Conservation (phyloP, 2,888 invertebrate species). For the Trichacis sp. region DNA sequence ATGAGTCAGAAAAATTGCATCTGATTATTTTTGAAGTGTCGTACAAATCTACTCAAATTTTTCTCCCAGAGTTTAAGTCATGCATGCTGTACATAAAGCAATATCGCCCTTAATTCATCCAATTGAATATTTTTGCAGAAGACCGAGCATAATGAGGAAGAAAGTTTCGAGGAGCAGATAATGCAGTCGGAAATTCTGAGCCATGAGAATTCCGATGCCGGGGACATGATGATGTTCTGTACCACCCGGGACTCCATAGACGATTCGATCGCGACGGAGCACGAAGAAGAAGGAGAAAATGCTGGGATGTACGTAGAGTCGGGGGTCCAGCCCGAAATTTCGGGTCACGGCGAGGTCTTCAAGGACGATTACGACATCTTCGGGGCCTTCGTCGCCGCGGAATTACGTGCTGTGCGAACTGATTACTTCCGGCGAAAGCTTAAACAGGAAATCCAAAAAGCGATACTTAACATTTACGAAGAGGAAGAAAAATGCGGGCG, state of each 20-base stretch:
- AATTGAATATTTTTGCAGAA: not conserved
- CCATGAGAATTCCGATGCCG: not conserved
- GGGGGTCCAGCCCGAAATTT: not conserved
- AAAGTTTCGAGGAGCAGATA: not conserved
- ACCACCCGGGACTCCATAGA: not conserved
- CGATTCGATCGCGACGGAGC: not conserved
- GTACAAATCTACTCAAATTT: too few species aligned
- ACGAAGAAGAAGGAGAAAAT: not conserved
- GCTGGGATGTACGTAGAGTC: too few species aligned
- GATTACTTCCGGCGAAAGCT: constrained; percentile 24
- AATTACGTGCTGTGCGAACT: constrained; percentile 19
- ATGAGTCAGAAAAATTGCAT: too few species aligned
- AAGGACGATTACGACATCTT: constrained; percentile 35
- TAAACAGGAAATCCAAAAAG: constrained; percentile 29
- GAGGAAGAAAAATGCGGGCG: constrained; percentile 33
- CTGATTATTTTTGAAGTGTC: too few species aligned
- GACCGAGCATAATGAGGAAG: not conserved
- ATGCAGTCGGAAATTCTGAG: not conserved
- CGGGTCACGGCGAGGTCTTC: not conserved
- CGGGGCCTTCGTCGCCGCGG: constrained; percentile 32
- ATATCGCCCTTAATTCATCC: too few species aligned
- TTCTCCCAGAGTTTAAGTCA: too few species aligned
- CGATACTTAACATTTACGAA: constrained; percentile 33
- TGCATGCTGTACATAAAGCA: too few species aligned
- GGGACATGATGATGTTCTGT: not conserved